phyloP scores from a whole-genome alignment of 2,888 invertebrate genomes.

The Galerucella nymphaeae region DNA sequence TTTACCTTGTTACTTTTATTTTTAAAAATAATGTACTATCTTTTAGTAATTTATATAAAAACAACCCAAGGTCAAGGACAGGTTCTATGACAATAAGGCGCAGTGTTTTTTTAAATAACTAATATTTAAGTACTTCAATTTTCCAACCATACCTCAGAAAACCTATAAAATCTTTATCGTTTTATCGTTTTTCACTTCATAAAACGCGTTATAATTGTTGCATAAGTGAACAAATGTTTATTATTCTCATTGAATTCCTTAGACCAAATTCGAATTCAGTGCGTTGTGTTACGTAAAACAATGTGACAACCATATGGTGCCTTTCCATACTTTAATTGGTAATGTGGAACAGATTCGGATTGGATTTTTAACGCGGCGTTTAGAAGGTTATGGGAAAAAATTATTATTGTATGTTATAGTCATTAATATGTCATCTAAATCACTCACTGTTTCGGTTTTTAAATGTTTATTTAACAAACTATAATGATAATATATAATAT shows the following conservation, averaged over 20 bases:
- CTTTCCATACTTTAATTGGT: slow-evolving; percentile 26
- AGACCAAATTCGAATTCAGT: slow-evolving; percentile 17
- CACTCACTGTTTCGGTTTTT: not conserved
- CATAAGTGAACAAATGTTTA: slow-evolving; percentile 15
- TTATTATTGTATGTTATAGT: slow-evolving; percentile 5
- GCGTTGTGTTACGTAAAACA: slow-evolving; percentile 28
- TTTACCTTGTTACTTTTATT: too few relatives aligned
- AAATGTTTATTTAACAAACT: too few relatives aligned
- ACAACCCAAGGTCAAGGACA: too few relatives aligned
- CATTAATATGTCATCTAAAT: slow-evolving; percentile 10
- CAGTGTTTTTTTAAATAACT: too few relatives aligned
- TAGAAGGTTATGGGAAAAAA: slow-evolving; percentile 34
- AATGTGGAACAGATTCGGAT: slow-evolving; percentile 33
- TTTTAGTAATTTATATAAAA: too few relatives aligned
- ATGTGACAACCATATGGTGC: slow-evolving; percentile 34
- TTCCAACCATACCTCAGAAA: too few relatives aligned
- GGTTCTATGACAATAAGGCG: too few relatives aligned
- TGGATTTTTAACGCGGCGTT: slow-evolving; percentile 17
- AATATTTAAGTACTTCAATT: too few relatives aligned
- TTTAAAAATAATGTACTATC: too few relatives aligned
- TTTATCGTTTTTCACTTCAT: not conserved
- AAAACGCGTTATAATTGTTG: not conserved
- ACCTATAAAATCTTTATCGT: too few relatives aligned
- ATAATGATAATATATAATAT: too few relatives aligned
- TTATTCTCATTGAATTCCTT: slow-evolving; percentile 18